Conservation (phyloP, 2,797 vertebrate species). For the Manis pentadactyla region DNA sequence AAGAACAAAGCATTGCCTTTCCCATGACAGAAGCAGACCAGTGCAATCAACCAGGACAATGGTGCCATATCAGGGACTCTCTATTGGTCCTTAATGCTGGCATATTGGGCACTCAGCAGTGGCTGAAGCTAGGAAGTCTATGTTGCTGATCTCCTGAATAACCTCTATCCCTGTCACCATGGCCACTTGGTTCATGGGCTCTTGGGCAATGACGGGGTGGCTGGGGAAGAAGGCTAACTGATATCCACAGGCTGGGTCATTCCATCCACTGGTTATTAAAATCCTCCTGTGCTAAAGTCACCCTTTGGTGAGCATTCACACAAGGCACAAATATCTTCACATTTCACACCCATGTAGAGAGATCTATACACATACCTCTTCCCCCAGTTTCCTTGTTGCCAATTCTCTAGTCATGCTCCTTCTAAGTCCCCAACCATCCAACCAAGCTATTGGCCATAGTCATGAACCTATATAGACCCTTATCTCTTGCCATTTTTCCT, state of each 20-base stretch:
- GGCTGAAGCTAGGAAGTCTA: background rate
- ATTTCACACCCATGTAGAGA: background rate
- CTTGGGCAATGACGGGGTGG: background rate
- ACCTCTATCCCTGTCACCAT: background rate
- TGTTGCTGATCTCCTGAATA: background rate
- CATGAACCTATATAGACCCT: background rate
- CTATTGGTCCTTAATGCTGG: background rate
- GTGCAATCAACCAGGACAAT: background rate
- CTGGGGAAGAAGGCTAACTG: background rate
- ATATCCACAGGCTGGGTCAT: background rate
- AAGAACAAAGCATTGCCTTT: background rate
- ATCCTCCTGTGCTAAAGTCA: background rate
- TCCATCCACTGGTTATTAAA: background rate
- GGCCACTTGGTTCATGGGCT: background rate
- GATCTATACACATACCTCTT: background rate
- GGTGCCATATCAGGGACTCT: background rate
- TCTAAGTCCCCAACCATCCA: background rate
- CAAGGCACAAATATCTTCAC: background rate
- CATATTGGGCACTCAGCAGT: no score
- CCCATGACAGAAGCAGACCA: background rate
- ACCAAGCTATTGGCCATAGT: background rate
- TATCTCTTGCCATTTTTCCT: background rate
- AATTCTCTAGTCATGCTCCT: background rate
- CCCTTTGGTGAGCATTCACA: background rate
- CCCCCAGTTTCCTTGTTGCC: background rate